Conservation (phyloP, 2,888 invertebrate genomes). For the Metacarcinus magister region DNA sequence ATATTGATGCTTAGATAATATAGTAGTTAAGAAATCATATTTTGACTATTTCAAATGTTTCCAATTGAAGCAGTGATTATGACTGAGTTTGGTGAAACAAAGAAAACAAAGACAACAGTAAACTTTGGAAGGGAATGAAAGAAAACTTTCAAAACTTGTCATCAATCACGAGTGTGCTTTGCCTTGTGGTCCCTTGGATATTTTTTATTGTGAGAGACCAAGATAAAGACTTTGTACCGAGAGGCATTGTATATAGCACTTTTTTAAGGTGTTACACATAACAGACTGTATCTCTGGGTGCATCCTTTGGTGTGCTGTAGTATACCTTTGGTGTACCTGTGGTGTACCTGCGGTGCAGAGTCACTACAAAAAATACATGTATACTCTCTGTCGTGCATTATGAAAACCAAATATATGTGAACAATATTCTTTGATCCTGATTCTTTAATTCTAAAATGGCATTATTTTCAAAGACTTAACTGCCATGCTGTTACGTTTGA, state of each 20-base stretch:
- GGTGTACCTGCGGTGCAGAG: neutral
- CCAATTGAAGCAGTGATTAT: neutral
- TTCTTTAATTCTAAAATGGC: neutral
- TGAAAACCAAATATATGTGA: neutral
- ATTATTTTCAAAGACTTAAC: neutral
- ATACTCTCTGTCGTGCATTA: neutral
- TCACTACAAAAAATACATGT: neutral
- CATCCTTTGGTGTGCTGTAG: neutral
- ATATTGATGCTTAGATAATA: neutral
- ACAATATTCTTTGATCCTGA: neutral
- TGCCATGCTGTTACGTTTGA: neutral
- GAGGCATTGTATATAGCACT: neutral
- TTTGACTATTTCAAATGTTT: neutral
- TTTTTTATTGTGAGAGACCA: neutral
- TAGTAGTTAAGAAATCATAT: slow-evolving; percentile 2
- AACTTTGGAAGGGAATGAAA: neutral
- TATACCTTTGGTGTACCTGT: neutral
- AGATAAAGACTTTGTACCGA: neutral
- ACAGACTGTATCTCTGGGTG: neutral
- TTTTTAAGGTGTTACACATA: neutral
- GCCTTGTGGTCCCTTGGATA: neutral
- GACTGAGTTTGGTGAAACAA: neutral
- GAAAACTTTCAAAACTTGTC: neutral
- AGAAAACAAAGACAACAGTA: neutral
- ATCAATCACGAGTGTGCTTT: neutral